Conservation (phyloP, 2,797 vertebrate species). For the Melanotaenia pygmaea region DNA sequence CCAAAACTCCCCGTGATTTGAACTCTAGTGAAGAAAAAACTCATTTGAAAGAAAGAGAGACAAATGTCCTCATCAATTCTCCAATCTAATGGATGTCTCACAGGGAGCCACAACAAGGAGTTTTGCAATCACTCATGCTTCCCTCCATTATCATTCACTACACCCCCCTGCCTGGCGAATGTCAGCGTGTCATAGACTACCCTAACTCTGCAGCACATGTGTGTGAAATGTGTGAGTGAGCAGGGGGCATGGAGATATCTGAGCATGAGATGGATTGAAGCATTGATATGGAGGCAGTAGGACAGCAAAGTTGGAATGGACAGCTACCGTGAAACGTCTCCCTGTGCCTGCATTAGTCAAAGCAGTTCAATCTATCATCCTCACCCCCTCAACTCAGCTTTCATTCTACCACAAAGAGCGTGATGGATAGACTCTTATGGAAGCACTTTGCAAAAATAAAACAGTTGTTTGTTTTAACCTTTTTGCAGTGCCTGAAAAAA, state of each 20-base stretch:
- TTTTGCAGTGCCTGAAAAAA: neutral
- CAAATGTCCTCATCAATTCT: constrained; percentile 61
- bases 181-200: constrained; percentile 47
- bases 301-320: constrained; percentile 46
- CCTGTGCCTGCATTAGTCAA: constrained; percentile 61
- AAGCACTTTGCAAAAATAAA: constrained; percentile 18
- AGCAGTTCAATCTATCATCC: constrained; percentile 65
- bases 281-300: constrained; percentile 49
- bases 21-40: constrained; percentile 38
- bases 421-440: constrained; percentile 63
- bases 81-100: constrained; percentile 51
- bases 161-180: constrained; percentile 67
- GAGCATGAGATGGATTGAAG: constrained; percentile 61
- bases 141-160: constrained; percentile 59
- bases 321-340: constrained; percentile 47
- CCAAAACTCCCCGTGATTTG: constrained; percentile 41
- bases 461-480: constrained; percentile 16
- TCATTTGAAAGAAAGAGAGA: constrained; percentile 38
- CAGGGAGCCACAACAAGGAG: constrained; percentile 45
- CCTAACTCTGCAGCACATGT: constrained; percentile 26
- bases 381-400: constrained; percentile 28
- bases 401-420: constrained; percentile 40
- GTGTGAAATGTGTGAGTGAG: constrained; percentile 18
- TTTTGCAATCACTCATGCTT: constrained; percentile 56
- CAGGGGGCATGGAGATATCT: constrained; percentile 40